These are phyloP conservation scores for Alligator mississippiensis DNA, from an alignment of 2,113 vertebrate species.

Conservation along the genomic window DNA sequence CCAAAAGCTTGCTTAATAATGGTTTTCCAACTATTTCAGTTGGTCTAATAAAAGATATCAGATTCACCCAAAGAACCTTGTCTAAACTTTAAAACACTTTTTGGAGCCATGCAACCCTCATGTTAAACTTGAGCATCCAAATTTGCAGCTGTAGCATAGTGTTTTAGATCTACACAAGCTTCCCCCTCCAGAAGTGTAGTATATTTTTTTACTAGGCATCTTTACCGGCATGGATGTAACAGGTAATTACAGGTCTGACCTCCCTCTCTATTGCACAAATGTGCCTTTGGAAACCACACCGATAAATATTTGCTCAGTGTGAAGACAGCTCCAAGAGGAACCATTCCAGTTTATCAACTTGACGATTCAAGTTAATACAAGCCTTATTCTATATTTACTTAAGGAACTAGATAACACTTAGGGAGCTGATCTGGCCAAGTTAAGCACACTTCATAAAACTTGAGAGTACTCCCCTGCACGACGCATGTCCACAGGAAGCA, in stretches of 20 bases:
- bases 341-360: constrained; percentile 74
- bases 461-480: neutral
- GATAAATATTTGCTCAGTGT: constrained; percentile 69
- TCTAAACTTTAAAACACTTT: neutral
- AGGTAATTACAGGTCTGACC: constrained; percentile 71
- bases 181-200: neutral
- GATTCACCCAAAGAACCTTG: no score
- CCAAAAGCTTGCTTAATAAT: no score
- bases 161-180: neutral
- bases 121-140: neutral
- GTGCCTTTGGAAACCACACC: constrained; percentile 56
- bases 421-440: constrained; percentile 37
- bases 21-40: no score
- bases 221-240: constrained; percentile 9
- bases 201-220: constrained; percentile 20
- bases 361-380: constrained; percentile 57
- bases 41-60: no score
- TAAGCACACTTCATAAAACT: rapidly evolving
- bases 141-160: neutral
- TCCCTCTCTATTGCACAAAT: constrained; percentile 58
- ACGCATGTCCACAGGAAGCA: neutral
- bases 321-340: constrained; percentile 39
- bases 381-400: constrained; percentile 46
- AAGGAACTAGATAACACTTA: constrained; percentile 22
- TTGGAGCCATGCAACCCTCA: neutral